These are phyloP conservation scores for Ictalurus punctatus DNA, from an alignment of 2,113 vertebrate species.

Conservation along the genomic window DNA sequence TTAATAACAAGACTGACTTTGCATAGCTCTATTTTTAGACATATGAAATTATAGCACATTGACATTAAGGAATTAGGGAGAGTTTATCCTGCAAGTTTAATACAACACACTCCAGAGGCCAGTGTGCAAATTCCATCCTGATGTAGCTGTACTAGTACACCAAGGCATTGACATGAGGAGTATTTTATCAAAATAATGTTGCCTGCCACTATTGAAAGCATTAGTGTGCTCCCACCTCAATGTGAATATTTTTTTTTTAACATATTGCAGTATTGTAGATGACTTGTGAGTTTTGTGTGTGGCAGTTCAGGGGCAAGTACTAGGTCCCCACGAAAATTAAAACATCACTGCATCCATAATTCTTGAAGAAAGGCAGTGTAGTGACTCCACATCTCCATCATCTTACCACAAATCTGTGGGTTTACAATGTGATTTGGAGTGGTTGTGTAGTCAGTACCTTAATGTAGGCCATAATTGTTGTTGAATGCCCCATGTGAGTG, in stretches of 20 bases:
- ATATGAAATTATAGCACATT: constrained; percentile 57
- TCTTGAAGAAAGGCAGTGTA: constrained; percentile 11
- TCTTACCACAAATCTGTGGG: constrained; percentile 49
- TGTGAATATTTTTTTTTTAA: constrained; percentile 65
- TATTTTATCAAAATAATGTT: constrained; percentile 54
- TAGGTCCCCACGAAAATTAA: neutral
- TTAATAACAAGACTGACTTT: constrained; percentile 74
- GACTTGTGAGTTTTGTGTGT: constrained; percentile 54
- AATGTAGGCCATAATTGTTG: constrained; percentile 47
- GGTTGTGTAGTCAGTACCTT: constrained; percentile 46
- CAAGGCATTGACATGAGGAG: constrained; percentile 59
- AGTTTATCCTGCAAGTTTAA: constrained; percentile 50
- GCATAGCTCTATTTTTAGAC: constrained; percentile 73
- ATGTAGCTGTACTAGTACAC: constrained; percentile 54
- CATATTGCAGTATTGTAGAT: constrained; percentile 77
- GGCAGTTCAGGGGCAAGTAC: constrained; percentile 16
- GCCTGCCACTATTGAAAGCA: constrained; percentile 62
- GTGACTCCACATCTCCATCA: constrained; percentile 12
- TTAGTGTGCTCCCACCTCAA: constrained; percentile 67
- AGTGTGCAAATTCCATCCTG: constrained; percentile 69
- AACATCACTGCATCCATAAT: constrained; percentile 26
- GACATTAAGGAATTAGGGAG: constrained; percentile 57
- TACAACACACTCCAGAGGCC: constrained; percentile 60
- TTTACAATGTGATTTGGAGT: constrained; percentile 49
- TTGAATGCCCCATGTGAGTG: constrained; percentile 59